These are phyloP conservation scores for Orientallactaga bullata DNA, from an alignment of 2,113 vertebrate species.

Conservation along the genomic window DNA sequence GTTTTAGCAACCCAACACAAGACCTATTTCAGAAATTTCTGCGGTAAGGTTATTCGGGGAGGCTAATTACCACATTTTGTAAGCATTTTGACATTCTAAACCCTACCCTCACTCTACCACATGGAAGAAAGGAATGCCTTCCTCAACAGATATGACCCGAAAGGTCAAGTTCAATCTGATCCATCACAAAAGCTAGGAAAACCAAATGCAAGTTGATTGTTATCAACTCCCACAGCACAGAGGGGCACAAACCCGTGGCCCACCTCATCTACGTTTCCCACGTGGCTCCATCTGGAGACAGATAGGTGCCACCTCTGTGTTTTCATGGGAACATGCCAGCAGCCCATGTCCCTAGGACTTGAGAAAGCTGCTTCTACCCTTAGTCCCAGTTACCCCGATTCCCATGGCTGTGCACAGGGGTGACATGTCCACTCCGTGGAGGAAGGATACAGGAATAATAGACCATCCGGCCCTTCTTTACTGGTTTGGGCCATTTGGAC, in stretches of 20 bases:
- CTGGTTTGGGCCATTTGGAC: not conserved
- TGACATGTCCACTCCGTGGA: not conserved
- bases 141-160: not conserved
- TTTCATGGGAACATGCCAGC: not conserved
- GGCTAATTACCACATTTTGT: not conserved
- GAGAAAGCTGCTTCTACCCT: not conserved
- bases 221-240: not conserved
- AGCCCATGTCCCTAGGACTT: not conserved
- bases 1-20: not conserved
- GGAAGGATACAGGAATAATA: not conserved
- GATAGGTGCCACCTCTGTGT: not conserved
- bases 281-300: not conserved
- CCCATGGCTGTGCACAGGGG: no score
- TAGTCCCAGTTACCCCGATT: accelerated
- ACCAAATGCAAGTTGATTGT: not conserved
- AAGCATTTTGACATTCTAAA: not conserved
- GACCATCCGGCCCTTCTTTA: not conserved
- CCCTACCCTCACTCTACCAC: not conserved
- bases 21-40: no score
- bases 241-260: not conserved
- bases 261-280: not conserved
- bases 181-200: not conserved
- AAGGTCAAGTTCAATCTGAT: not conserved
- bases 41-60: not conserved
- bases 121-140: not conserved